Conservation (phyloP, 1,140 invertebrate genomes). For the Bombus huntii region DNA sequence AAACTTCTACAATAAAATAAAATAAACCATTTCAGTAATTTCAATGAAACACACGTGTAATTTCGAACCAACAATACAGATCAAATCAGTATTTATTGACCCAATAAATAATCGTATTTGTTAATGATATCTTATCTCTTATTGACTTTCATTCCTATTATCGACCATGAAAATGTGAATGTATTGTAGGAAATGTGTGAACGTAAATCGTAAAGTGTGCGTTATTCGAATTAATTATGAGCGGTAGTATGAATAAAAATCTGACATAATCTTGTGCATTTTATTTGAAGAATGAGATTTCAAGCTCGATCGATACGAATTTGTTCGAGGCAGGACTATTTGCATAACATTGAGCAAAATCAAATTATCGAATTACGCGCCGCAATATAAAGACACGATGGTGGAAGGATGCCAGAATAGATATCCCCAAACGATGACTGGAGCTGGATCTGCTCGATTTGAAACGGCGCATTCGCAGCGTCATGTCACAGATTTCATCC, state of each 20-base stretch:
- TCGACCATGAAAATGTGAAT: too few relatives aligned
- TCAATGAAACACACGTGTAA: neutral
- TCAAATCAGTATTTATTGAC: neutral
- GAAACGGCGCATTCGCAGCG: constrained; percentile 7
- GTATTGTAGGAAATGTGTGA: neutral
- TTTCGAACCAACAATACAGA: neutral
- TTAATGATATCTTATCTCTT: too few relatives aligned
- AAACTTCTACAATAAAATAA: too few relatives aligned
- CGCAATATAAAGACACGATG: too few relatives aligned
- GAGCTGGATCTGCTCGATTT: constrained; percentile 33
- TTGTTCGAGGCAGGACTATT: too few relatives aligned
- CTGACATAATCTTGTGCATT: neutral
- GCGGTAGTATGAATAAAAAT: accelerated
- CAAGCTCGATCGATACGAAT: neutral
- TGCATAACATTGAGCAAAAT: too few relatives aligned
- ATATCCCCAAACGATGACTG: neutral
- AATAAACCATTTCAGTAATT: neutral
- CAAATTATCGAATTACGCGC: neutral
- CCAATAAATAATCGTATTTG: too few relatives aligned
- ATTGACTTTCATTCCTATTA: too few relatives aligned
- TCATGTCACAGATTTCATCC: constrained; percentile 5
- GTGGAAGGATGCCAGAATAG: neutral
- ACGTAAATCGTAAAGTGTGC: neutral
- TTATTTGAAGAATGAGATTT: neutral
- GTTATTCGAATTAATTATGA: neutral